A percentile compares a stretch with the other conserved stretches of the same genome.
phyloP scores from a whole-genome alignment of 2,797 vertebrate species.

The Platalea minor region DNA sequence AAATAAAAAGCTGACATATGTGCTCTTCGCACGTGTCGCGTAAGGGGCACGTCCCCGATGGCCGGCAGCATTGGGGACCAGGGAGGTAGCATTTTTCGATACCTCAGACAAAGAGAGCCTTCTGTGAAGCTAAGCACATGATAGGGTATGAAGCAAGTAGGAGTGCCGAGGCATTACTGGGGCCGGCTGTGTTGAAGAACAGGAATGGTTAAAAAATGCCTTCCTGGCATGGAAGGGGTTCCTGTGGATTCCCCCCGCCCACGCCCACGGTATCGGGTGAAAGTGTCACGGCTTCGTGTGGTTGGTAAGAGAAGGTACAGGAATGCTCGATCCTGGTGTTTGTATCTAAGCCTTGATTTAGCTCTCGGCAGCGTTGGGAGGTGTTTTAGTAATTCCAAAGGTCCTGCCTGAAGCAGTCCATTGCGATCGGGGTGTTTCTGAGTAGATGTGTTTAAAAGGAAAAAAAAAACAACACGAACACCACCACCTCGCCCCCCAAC shows the following conservation, averaged over 20 bases:
- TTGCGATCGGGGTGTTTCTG: neutral
- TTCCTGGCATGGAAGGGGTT: neutral
- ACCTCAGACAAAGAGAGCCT: neutral
- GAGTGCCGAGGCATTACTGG: neutral
- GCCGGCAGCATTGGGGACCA: neutral
- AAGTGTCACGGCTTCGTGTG: neutral
- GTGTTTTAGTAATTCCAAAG: neutral
- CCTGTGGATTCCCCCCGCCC: accelerated
- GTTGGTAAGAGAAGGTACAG: neutral
- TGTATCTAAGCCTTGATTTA: neutral
- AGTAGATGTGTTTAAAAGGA: neutral
- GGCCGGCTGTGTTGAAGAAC: neutral
- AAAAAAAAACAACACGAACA: neutral
- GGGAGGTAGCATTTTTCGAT: neutral
- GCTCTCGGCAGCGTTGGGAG: neutral
- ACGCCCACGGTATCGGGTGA: accelerated
- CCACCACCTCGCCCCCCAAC: no score
- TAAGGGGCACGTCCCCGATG: neutral
- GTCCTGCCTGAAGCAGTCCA: neutral
- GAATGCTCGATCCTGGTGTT: no score
- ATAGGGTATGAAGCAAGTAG: neutral
- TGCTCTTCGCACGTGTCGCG: neutral
- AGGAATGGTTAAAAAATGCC: neutral
- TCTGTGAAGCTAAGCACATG: neutral
- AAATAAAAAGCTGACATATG: slow-evolving; percentile 17